Conservation (phyloP, 2,888 invertebrate species). For the Morpho helenor region DNA sequence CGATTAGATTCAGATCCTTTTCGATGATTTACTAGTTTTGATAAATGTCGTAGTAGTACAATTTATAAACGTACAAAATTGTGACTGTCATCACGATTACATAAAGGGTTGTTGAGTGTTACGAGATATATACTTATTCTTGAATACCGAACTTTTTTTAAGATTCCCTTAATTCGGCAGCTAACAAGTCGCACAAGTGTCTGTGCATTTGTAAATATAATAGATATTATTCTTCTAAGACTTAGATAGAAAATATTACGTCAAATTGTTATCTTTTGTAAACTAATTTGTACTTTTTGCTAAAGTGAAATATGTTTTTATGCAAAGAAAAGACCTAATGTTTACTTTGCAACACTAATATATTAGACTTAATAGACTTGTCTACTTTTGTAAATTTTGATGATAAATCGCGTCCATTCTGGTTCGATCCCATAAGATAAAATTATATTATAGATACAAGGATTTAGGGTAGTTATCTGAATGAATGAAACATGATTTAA, state of each 20-base stretch:
- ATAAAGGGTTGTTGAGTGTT: slow-evolving; percentile 50
- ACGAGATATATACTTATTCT: slow-evolving; percentile 25
- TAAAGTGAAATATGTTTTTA: slow-evolving; percentile 3
- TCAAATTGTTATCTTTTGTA: slow-evolving; percentile 15
- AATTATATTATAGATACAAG: slow-evolving; percentile 8
- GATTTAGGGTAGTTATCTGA: slow-evolving; percentile 4
- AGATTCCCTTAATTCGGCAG: slow-evolving; percentile 70
- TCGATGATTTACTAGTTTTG: slow-evolving; percentile 41
- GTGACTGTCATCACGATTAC: slow-evolving; percentile 65
- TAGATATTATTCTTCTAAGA: slow-evolving; percentile 63
- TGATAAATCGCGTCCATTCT: slow-evolving; percentile 16
- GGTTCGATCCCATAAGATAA: slow-evolving; percentile 11
- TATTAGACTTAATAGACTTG: background rate
- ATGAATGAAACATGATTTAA: background rate
- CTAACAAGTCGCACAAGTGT: slow-evolving; percentile 54
- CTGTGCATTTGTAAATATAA: slow-evolving; percentile 65
- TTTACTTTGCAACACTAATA: slow-evolving; percentile 12
- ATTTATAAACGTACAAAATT: slow-evolving; percentile 68
- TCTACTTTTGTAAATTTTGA: slow-evolving; percentile 10
- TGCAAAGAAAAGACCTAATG: slow-evolving; percentile 10
- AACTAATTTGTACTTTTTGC: slow-evolving; percentile 12
- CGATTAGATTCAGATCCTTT: slow-evolving; percentile 28
- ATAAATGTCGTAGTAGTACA: slow-evolving; percentile 33
- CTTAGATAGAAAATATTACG: slow-evolving; percentile 57
- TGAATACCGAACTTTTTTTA: slow-evolving; percentile 31